Evolutionary conservation across 2,888 invertebrate genomes (phyloP), one percentile per base, ranked within the genome.

Genomic region (Leucophenga maculata): DNA sequence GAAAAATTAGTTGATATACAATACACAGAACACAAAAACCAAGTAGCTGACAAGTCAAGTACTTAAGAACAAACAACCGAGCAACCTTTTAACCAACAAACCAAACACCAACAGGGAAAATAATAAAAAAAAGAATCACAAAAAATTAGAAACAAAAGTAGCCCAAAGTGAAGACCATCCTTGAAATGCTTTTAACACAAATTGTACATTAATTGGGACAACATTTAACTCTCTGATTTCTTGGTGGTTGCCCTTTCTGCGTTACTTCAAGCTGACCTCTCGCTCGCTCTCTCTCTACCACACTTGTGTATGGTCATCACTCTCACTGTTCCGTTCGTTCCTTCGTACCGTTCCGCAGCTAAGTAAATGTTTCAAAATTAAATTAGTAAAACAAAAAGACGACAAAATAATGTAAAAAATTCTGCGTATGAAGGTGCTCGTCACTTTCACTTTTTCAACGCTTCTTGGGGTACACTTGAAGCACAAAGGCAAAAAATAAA

Each of bases 141-240:
- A 60, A 32, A 68, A 64, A 48, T 48, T 57, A 14, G 66, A 73
- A 39, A 39, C 39, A 39, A 39, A 39, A 39, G 39, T 39, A 39
- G 39, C 39, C 39, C 39, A 39, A 39, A 39, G 39, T 39, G 39
- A 39, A 39, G 39, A 11, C 1, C n/a, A 72, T 77, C 77, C 73
- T 71, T 77, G 71, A 81, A 79, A 77, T 68, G 75, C 71, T 80
- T 75, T 79, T 71, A 75, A 77, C 69, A 71, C 59, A 77, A 77
- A 72, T 77, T 71, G 73, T 54, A 72, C 75, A 72, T 71, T 79
- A 79, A 77, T 72, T 77, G 79, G 64, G 72, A 52, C 65, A 32
- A 64, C 18, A 69, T 67, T 54, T 67, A 67, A 57, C 60, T 44
- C 60, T 44, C 60, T 64, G 88, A 89, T 90, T 67, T 60, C 14